phyloP scores from a whole-genome alignment of 2,888 invertebrate genomes.

The Dioctria linearis region DNA sequence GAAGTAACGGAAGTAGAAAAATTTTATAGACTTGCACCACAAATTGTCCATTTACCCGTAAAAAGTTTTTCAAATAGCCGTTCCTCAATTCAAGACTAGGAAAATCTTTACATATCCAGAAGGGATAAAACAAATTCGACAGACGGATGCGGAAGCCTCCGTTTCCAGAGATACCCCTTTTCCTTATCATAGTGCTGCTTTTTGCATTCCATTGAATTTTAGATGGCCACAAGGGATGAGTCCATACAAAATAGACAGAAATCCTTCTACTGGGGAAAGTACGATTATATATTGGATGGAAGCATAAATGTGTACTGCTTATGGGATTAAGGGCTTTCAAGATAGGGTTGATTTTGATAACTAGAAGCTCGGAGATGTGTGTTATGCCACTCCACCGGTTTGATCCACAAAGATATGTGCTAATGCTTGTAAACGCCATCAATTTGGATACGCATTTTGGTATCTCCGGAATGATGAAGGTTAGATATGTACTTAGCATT shows the following conservation, averaged over 20 bases:
- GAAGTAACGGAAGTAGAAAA: too few species aligned
- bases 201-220: slow-evolving; percentile 46
- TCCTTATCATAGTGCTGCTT: slow-evolving; percentile 29
- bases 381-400: slow-evolving; percentile 36
- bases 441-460: slow-evolving; percentile 51
- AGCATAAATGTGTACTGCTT: slow-evolving; percentile 21
- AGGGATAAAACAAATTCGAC: background rate
- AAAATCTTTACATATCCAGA: too few species aligned
- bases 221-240: slow-evolving; percentile 38
- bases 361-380: background rate
- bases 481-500: slow-evolving; percentile 6
- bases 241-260: slow-evolving; percentile 42
- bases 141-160: background rate
- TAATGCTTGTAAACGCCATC: slow-evolving; percentile 58
- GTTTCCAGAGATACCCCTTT: background rate
- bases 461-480: slow-evolving; percentile 40
- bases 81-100: too few species aligned
- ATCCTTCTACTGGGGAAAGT: slow-evolving; percentile 16
- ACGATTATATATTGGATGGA: slow-evolving; percentile 30
- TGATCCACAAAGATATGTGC: slow-evolving; percentile 57
- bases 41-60: too few species aligned
- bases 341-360: slow-evolving; percentile 1
- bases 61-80: too few species aligned
- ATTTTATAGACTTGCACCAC: too few species aligned
- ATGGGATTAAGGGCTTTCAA: slow-evolving; percentile 31